Evolutionary conservation across 1,140 invertebrate genomes (phyloP), one percentile per base, ranked within the genome.

Genomic region (Protaetia brevitarsis): DNA sequence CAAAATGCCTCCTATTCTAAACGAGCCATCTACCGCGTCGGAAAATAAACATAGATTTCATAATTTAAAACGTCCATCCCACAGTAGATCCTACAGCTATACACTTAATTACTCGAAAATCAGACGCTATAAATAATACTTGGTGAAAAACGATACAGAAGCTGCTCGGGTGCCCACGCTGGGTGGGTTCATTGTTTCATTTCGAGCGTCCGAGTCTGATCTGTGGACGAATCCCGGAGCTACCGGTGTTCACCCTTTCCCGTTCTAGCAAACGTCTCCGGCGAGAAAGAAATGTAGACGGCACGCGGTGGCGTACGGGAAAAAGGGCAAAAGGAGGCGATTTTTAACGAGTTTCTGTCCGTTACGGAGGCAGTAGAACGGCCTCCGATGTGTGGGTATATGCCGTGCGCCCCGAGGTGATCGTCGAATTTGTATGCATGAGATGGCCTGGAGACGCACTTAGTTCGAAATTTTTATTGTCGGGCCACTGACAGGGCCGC

Each of bases 51-150:
- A 51, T 23, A 51, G 41, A 51, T 51, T 23, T 19, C 19, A 11
- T 51, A 51, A 51, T 51, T 51, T 51, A 51, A 51, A 51, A 51
- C 19, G 41, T 19, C 26, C 41, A 23, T 51, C 41, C 41, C 41
- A 51, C 41, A 51, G 21, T 51, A 51, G 11, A 51, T 19, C 41
- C 13, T 51, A 51, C 16, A 51, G 16, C 41, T 51, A 51, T 51
- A 51, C 41, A 51, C 41, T 23, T 51, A 51, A 51, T 51, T 51
- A 51, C 41, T 51, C 19, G 41, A 51, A 59, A 59, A 59, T 59
- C 57, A 59, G 57, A 59, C 57, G 57, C 57, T 59, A 59, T 59
- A 59, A 59, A 59, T 59, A 59, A 59, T 59, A 28, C 57, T 8
- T 31, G 57, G 57, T 28, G 29, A 51, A 51, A 51, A 51, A 51